These are phyloP conservation scores for Catagonus wagneri DNA, from an alignment of 2,113 vertebrate genomes.

Conservation along the genomic window DNA sequence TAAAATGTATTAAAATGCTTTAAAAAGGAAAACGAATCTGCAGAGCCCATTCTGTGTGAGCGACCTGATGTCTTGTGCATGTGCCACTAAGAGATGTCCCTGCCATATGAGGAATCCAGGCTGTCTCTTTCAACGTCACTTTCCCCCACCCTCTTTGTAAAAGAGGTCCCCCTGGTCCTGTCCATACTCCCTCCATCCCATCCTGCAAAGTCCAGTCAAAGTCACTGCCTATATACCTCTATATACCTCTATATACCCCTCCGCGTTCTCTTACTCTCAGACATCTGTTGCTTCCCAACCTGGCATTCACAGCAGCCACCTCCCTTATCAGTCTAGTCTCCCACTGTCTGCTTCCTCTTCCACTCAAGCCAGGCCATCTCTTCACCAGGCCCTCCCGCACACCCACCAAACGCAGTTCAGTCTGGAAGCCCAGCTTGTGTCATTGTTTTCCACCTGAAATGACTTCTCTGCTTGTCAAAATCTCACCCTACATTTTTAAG, in stretches of 20 bases:
- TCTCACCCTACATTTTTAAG: not conserved
- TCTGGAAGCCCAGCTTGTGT: not conserved
- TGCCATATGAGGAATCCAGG: not conserved
- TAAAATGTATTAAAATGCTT: no score
- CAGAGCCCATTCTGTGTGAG: not conserved
- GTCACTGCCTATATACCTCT: not conserved
- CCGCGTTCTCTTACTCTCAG: not conserved
- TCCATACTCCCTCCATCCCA: not conserved
- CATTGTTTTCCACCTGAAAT: not conserved
- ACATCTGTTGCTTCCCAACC: not conserved
- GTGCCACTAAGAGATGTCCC: not conserved
- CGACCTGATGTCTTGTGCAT: not conserved
- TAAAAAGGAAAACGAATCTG: not conserved
- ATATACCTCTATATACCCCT: no score
- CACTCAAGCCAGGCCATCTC: not conserved
- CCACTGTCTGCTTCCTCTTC: not conserved
- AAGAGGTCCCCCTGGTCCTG: not conserved
- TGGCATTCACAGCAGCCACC: not conserved
- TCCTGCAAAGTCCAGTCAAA: not conserved
- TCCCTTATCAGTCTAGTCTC: not conserved
- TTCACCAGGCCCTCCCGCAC: not conserved
- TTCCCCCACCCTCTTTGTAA: not conserved
- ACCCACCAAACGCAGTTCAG: not conserved
- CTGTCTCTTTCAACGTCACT: not conserved
- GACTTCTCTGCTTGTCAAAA: slow-evolving; percentile 44